Percentiles rank a stretch among this genome's conserved stretches.
Conservation (phyloP, 2,797 vertebrate species). For the Atherinosoma microstoma region DNA sequence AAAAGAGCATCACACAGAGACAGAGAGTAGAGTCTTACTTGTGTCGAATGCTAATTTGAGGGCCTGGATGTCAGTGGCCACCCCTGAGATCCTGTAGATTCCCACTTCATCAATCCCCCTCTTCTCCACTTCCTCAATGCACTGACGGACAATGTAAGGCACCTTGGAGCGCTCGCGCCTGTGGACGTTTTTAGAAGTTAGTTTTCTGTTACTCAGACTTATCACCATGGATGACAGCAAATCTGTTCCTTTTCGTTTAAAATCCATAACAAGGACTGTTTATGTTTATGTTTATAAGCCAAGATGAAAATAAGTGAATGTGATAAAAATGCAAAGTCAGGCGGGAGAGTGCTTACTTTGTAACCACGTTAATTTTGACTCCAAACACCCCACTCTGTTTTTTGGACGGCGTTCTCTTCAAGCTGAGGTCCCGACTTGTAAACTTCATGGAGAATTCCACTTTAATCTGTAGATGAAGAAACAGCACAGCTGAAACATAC, state of each 20-base stretch:
- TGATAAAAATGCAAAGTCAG: neutral
- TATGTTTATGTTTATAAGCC: neutral
- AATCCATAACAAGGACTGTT: neutral
- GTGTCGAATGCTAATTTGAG: constrained; percentile 94
- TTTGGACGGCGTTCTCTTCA: constrained; percentile 97
- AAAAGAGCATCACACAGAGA: neutral
- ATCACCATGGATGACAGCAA: neutral
- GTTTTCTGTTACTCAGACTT: neutral
- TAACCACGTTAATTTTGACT: constrained; percentile 97
- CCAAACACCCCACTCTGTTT: constrained; percentile 98
- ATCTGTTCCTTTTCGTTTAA: neutral
- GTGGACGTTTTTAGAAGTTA: constrained; percentile 6
- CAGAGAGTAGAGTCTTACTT: constrained; percentile 85
- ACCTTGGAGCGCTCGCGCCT: constrained; percentile 99
- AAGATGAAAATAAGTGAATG: no score
- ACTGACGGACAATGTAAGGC: constrained; percentile 98
- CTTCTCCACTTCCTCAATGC: constrained; percentile 98
- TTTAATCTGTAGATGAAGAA: constrained; percentile 87
- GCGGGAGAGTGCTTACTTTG: constrained; percentile 85
- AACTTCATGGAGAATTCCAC: constrained; percentile 99
- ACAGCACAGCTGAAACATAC: constrained; percentile 19
- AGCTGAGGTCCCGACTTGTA: constrained; percentile 95
- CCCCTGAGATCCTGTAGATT: constrained; percentile 98
- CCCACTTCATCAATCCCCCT: constrained; percentile 97
- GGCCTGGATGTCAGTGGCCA: constrained; percentile 97